Evolutionary conservation across 2,888 invertebrate species (phyloP), one percentile per base, ranked within the genome.

Genomic region (Lasioglossum oenotherae): DNA sequence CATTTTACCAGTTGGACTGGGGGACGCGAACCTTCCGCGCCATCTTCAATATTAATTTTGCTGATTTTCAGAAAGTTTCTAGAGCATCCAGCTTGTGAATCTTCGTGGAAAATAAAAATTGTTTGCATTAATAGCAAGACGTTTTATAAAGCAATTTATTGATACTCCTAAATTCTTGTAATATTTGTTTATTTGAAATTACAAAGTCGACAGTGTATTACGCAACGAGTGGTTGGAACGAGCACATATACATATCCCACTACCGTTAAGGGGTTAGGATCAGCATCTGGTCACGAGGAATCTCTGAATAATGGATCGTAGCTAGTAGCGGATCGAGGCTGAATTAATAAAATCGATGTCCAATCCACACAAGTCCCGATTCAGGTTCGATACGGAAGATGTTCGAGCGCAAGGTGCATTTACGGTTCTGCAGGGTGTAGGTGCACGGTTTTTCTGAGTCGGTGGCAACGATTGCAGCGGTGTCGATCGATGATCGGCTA

Each of bases 401-500:
- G 53, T 53, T 53, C 23, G 23, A n/a, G 53, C 53, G n/a, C n/a
- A n/a, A 53, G 53, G 73, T 14, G 72, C 27, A 57, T 73, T 67
- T 38, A 38, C 67, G 38, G 64, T 53, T 53, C 53, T 69, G 44
- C 27, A 16, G 23, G 5, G 60, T 41, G 64, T 46, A 41, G 16
- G 31, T 16, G 53, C 23, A 73, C 57, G 23, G 31, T 69, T 81
- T 80, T 82, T 71, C 57, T n/a, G 35, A 35, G 64, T 38, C 35
- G 27, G 74, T 35, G 81, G 82, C 75, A 83, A 80, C 74, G 76
- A 86, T 81, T 82, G 49, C 14, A 79, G 16, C 74, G 67, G 53
- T 69, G 74, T 72, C 76, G 80, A 81, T 73, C 82, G 84, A 85
- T 76, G 87, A 87, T 88, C 86, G 64, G 69, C 77, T 76, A 88